Evolutionary conservation across 2,797 vertebrate genomes (phyloP), one percentile per base, ranked within the genome.

Genomic region (Catostomus latipinnis): DNA sequence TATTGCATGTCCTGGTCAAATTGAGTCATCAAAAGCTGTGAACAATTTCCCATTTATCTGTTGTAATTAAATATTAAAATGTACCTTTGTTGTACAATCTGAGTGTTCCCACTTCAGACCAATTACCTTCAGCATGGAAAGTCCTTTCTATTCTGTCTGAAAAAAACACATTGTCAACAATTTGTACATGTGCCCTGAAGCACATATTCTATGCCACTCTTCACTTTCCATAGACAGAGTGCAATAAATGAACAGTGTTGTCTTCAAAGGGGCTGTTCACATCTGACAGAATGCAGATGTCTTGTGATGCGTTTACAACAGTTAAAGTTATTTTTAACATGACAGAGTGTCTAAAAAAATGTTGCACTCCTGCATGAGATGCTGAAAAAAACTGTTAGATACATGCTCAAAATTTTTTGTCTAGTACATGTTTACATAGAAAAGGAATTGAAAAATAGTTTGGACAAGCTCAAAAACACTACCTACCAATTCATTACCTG

Each of bases 61-160:
- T 79, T 68, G 8, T 69, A 12, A 82, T 81, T 60, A 84, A 81
- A 81, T 81, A 81, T 83, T 79, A 61, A 83, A 46, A 65, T 14
- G 22, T 50, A 8, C 57, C 11, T 58, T 22, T 57, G 50, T 5
- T 71, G 14, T 71, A 34, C 46, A 34, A 48, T 63, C 14, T 71
- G 48, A n/a, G 54, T 45, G 69, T 71, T 13, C 9, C 22, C 56
- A 69, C 65, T 70, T 75, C 12, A 69, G 34, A 67, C 48, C 45
- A 60, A 63, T 75, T 75, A 68, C 65, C 81, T 58, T 10, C 45
- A 70, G 11, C 11, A 12, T 18, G 14, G 8, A 48, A 46, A 72
- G 67, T 66, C 12, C 12, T 70, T 62, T 52, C 14, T 60, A 63
- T 71, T 70, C 43, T 16, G 48, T 22, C 53, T 75, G 14, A 22